These are phyloP conservation scores for Eudasyphora cyanicolor DNA, from an alignment of 2,888 invertebrate species.

Conservation along the genomic window DNA sequence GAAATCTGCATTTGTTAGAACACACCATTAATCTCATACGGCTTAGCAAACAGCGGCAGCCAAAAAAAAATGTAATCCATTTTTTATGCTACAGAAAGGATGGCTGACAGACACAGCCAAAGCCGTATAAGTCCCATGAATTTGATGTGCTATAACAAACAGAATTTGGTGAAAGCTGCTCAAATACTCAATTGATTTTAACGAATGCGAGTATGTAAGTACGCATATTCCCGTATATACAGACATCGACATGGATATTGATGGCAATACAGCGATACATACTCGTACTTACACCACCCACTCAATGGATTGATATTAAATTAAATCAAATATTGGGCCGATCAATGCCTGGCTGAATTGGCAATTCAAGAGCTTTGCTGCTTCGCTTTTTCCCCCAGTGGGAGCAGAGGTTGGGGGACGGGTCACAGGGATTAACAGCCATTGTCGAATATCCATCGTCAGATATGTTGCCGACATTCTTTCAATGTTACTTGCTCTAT, in stretches of 20 bases:
- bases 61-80: neutral
- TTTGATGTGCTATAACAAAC: neutral
- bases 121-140: neutral
- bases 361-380: neutral
- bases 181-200: neutral
- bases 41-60: neutral
- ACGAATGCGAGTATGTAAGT: too few species aligned
- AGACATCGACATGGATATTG: too few species aligned
- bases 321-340: neutral
- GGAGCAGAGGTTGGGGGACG: too few species aligned
- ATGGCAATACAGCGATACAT: neutral
- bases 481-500: neutral
- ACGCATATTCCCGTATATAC: too few species aligned
- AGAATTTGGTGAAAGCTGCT: neutral
- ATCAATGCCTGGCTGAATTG: neutral
- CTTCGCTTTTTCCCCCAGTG: neutral
- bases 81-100: neutral
- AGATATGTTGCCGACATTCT: neutral
- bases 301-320: neutral
- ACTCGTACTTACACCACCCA: neutral
- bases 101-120: neutral
- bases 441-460: neutral
- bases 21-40: neutral
- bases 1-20: neutral
- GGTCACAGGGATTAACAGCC: neutral